Evolutionary conservation across 2,888 invertebrate genomes (phyloP).

Genomic region (Lydus trimaculatus): DNA sequence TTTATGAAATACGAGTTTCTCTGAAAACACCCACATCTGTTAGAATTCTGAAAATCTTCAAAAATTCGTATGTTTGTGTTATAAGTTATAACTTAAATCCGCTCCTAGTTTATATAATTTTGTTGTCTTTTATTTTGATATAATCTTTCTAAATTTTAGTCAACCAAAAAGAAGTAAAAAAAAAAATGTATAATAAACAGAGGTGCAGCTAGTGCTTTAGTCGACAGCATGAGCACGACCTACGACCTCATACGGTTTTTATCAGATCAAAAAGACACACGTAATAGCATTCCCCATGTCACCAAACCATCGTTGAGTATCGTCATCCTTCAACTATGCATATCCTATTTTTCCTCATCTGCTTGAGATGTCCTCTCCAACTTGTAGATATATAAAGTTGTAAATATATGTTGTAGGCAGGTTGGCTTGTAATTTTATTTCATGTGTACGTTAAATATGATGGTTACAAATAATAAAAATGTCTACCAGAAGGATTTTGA

Average conservation of each 20-base stretch:
- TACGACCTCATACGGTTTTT: slow-evolving; percentile 53
- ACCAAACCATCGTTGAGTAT: slow-evolving; percentile 40
- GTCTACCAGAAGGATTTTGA: slow-evolving; percentile 7
- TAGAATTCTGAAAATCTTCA: background rate
- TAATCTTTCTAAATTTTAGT: background rate
- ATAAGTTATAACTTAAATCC: background rate
- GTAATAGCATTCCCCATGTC: slow-evolving; percentile 58
- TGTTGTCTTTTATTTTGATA: background rate
- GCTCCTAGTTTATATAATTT: background rate
- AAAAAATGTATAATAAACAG: background rate
- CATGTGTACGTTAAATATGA: slow-evolving; percentile 42
- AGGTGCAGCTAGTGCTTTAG: slow-evolving; percentile 45
- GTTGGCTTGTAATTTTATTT: slow-evolving; percentile 46
- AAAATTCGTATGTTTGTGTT: background rate
- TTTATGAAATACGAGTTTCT: background rate
- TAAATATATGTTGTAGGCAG: slow-evolving; percentile 40
- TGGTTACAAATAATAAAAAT: slow-evolving; percentile 40
- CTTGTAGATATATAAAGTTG: slow-evolving; percentile 33
- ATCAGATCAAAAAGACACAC: slow-evolving; percentile 58
- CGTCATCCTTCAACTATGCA: slow-evolving; percentile 39
- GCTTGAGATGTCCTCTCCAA: slow-evolving; percentile 19
- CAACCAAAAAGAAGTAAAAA: background rate
- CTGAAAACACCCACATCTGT: background rate
- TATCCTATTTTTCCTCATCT: slow-evolving; percentile 16
- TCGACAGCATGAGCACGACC: slow-evolving; percentile 54